Conservation (phyloP, 2,888 invertebrate species). For the Lacanobia oleracea region DNA sequence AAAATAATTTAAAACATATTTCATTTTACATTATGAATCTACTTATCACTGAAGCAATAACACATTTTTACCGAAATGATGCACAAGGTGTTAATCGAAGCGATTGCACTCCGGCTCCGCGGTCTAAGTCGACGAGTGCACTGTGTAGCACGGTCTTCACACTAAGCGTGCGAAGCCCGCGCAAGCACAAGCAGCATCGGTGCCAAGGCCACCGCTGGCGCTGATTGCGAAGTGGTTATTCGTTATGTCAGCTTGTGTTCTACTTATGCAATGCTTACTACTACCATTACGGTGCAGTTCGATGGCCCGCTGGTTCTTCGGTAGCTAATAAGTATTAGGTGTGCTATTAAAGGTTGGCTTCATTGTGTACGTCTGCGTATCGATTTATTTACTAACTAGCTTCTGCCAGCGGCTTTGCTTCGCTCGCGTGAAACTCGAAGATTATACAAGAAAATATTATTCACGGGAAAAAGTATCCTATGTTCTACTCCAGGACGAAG, state of each 20-base stretch:
- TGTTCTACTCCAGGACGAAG: no score
- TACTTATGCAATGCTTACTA: slow-evolving; percentile 87
- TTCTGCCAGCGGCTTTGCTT: no score
- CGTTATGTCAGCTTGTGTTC: slow-evolving; percentile 90
- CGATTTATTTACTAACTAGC: background rate
- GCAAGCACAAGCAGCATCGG: slow-evolving; percentile 73
- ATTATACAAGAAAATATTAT: no score
- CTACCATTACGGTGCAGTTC: slow-evolving; percentile 85
- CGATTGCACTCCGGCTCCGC: slow-evolving; percentile 74
- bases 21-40: slow-evolving; percentile 2
- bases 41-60: slow-evolving; percentile 29
- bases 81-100: slow-evolving; percentile 59
- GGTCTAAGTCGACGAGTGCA: slow-evolving; percentile 71
- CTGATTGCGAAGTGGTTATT: slow-evolving; percentile 84
- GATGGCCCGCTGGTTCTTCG: slow-evolving; percentile 77
- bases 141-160: slow-evolving; percentile 67
- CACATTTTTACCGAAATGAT: slow-evolving; percentile 66
- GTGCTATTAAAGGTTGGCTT: background rate
- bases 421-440: no score
- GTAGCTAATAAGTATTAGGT: slow-evolving; percentile 40
- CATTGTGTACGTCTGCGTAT: slow-evolving; percentile 12
- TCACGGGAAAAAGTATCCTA: no score
- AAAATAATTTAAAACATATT: slow-evolving; percentile 3
- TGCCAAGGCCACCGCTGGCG: slow-evolving; percentile 84
- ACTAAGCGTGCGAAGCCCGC: slow-evolving; percentile 65